A percentile compares a stretch with the other conserved stretches of the same genome.
Conservation (phyloP, 2,113 vertebrate species). For the Globicephala melas region DNA sequence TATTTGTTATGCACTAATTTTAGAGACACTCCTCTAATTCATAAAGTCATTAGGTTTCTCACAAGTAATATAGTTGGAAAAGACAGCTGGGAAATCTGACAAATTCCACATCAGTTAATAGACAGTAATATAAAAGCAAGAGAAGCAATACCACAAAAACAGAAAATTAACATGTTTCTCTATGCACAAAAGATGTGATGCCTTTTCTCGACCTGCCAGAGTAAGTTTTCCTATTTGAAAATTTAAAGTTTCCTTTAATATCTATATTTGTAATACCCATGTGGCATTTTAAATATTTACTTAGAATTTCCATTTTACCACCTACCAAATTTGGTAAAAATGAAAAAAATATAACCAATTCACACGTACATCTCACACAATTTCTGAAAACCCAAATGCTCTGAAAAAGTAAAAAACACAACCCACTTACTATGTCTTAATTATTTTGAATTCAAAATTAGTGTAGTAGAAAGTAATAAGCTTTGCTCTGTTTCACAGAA, state of each 20-base stretch:
- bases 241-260: neutral
- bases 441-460: constrained; percentile 30
- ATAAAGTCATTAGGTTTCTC: neutral
- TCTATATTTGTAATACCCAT: neutral
- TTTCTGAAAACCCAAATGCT: neutral
- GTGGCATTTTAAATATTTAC: neutral
- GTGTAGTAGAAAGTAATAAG: neutral
- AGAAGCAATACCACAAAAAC: neutral
- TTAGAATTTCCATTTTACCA: neutral
- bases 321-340: neutral
- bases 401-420: neutral
- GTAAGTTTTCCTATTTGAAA: constrained; percentile 7
- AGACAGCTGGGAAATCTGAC: neutral
- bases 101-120: neutral
- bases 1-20: neutral
- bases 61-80: neutral
- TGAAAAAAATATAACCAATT: neutral
- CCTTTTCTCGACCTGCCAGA: neutral
- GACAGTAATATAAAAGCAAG: neutral
- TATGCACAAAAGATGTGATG: neutral
- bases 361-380: neutral
- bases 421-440: neutral
- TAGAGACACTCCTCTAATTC: neutral
- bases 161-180: neutral
- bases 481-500: neutral